Base-by-base conservation (phyloP, 2,888 invertebrate genomes). In the Rhorus exstirpatorius region DNA sequence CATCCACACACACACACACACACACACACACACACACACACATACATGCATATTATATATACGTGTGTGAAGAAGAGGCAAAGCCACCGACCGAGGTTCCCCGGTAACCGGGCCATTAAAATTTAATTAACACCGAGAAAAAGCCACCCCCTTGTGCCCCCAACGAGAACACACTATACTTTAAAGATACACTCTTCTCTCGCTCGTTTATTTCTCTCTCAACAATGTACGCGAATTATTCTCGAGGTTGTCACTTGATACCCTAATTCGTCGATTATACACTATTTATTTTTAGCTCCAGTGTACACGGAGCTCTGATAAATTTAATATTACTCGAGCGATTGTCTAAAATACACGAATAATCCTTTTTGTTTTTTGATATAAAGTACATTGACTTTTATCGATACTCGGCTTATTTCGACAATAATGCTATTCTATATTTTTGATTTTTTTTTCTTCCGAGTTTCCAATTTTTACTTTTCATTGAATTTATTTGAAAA, bases 41-140 rank as follows among this genome's bases (percentile, higher is more conserved):
- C 41, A 31, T 10, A 21, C 10, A 46, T 21, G 14, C 31, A 31
- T 44, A 26, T 12, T 10, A 51, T 10, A 55, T 6, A 38, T 10
- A 10, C 21, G 21, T 31, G 21, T 17, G 35, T 17, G 44, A 63
- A 63, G 31, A 60, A 65, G 58, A 24, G 58, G 60, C 19, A 44
- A 61, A 72, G 51, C 14, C 60, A 60, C 31, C 51, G 79, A 68
- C 53, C 53, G 17, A 68, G 60, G 58, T 61, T 35, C 17, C 41
- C 61, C 63, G 63, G 24, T 63, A 65, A 55, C 60, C 67, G 49
- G 60, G 75, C 84, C 82, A 80, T 87, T 85, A 86, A 87, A 84
- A 86, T 86, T 87, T 87, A 86, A 86, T 87, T 84, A 85, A 83
- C 84, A 79, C 75, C 67, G 72, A 67, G 79, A 63, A 74, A 78